Evolutionary conservation across 2,888 invertebrate species (phyloP), one percentile per base, ranked within the genome.

Genomic region (Mactromeris polynyma): DNA sequence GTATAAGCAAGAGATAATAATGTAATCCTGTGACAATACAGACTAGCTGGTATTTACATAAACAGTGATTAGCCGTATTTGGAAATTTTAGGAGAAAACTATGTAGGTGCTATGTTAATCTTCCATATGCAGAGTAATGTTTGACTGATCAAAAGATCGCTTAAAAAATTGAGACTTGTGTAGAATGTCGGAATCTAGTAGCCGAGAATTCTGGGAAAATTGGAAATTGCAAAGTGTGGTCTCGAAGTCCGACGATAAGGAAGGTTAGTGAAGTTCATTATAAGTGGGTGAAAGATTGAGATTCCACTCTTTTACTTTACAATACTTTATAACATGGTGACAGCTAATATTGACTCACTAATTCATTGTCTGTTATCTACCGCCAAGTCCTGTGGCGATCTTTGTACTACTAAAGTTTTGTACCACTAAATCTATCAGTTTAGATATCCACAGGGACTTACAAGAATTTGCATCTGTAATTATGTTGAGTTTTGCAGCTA

Each of bases 31-130:
- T 26, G 33, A 83, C 83, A 83, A 77, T 83, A 83, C 46, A 77
- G 73, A 83, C 83, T 83, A 83, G n/a, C 31, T 33, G 14, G 33
- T 83, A 83, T 83, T 83, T 83, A 73, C 83, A 83, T 83, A 83
- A 83, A 73, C 69, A 73, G 77, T 69, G 83, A 83, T 83, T 83
- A 83, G 77, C 73, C 51, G n/a, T 46, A 77, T 83, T 77, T 83
- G 77, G 83, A 69, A 21, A 69, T 83, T 46, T 77, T 0, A 14
- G 77, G 69, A 83, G 33, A 83, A 73, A 83, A 46, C 38, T 38
- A 73, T 9, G 31, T 77, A 36, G 33, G 83, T 77, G n/a, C 33
- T 73, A 77, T 83, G 58, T 46, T 51, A 46, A 83, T 83, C 83
- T 46, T 19, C 14, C 40, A 40, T 64, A 69, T 69, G 69, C 33